These are phyloP conservation scores for Sinopyrophorus schimmeli DNA, from an alignment of 2,888 invertebrate species.

Conservation along the genomic window DNA sequence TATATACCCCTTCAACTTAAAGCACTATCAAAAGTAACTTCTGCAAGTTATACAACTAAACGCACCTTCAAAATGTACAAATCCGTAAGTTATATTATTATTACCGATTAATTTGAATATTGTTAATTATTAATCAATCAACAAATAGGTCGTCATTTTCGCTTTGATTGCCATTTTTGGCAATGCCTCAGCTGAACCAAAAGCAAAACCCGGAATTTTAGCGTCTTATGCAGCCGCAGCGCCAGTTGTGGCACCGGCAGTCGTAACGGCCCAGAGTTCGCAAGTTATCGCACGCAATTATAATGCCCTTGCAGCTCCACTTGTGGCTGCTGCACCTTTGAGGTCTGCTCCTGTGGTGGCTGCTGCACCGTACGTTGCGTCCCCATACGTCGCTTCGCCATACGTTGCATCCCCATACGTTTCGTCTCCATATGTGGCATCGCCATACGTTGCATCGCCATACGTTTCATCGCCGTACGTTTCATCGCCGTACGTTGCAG, in stretches of 20 bases:
- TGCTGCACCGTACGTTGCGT: constrained; percentile 39
- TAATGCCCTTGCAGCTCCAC: constrained; percentile 58
- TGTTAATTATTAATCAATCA: too few species aligned
- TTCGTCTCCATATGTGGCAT: constrained; percentile 46
- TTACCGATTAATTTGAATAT: too few species aligned
- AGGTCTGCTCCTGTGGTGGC: constrained; percentile 47
- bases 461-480: constrained; percentile 15
- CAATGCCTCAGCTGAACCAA: constrained; percentile 40
- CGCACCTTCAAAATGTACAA: constrained; percentile 9
- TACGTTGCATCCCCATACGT: constrained; percentile 48
- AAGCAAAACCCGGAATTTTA: constrained; percentile 47
- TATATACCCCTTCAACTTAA: constrained; percentile 10
- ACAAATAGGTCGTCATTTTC: constrained; percentile 32
- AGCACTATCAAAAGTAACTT: background rate
- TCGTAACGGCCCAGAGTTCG: constrained; percentile 68
- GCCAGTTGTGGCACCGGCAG: constrained; percentile 44
- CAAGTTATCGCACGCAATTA: constrained; percentile 67
- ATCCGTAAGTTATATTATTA: constrained; percentile 9
- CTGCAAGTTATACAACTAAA: background rate
- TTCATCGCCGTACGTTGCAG: constrained; percentile 39
- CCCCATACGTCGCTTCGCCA: constrained; percentile 46
- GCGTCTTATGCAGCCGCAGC: constrained; percentile 40
- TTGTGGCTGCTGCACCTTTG: constrained; percentile 39
- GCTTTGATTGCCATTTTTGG: constrained; percentile 44
- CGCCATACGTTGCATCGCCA: constrained; percentile 19